phyloP scores from a whole-genome alignment of 2,113 vertebrate species.

The Grus americana region DNA sequence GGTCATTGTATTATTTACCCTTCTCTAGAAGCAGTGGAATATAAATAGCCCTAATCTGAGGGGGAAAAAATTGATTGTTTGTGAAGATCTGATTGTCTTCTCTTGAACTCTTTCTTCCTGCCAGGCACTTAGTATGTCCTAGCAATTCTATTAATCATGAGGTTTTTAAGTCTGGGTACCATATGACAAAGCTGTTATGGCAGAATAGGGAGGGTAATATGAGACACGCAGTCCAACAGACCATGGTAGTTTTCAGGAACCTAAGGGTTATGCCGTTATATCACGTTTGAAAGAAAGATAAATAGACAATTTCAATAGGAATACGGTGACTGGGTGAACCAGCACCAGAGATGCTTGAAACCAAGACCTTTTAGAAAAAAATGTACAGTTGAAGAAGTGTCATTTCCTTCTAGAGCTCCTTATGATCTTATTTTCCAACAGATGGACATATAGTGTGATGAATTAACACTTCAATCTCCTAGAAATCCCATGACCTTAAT shows the following conservation, averaged over 20 bases:
- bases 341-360: neutral
- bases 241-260: neutral
- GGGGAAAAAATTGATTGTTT: neutral
- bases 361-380: neutral
- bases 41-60: neutral
- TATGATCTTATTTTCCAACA: neutral
- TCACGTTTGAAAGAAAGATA: neutral
- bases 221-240: neutral
- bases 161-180: neutral
- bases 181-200: accelerated
- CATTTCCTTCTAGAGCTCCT: neutral
- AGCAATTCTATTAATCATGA: neutral
- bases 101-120: neutral
- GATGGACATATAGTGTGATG: neutral
- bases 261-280: neutral
- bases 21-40: neutral
- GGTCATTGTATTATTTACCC: neutral
- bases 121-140: neutral
- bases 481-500: neutral
- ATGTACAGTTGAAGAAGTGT: neutral
- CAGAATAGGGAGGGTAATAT: neutral
- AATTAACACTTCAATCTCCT: neutral
- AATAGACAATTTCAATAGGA: neutral
- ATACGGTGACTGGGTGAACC: neutral
- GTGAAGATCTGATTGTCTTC: neutral